Conservation (phyloP, 1,140 invertebrate genomes). For the Formica selysi region DNA sequence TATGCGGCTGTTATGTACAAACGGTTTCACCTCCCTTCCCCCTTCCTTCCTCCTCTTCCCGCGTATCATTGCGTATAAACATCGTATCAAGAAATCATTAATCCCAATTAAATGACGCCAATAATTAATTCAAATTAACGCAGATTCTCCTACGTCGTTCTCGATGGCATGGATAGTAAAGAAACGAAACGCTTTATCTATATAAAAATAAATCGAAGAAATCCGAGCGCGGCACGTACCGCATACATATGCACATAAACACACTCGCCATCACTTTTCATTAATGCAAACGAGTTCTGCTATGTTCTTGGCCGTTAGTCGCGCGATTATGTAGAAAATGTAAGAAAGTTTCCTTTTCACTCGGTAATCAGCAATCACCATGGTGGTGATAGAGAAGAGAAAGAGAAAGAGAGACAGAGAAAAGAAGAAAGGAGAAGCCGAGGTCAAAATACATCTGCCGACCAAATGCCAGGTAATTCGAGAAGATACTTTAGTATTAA, state of each 20-base stretch:
- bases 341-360: conserved; percentile 61
- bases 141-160: too few relatives aligned
- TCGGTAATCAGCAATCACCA: conserved; percentile 5
- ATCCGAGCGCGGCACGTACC: neutral
- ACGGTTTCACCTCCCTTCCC: neutral
- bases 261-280: conserved; percentile 10
- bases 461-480: conserved; percentile 9
- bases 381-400: neutral
- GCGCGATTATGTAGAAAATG: conserved; percentile 57
- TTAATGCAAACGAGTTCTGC: conserved; percentile 50
- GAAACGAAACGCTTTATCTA: neutral
- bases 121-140: conserved; percentile 30
- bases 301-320: conserved; percentile 35
- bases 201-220: conserved; percentile 36
- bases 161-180: neutral
- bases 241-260: too few relatives aligned
- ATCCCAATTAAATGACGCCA: conserved; percentile 3
- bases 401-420: neutral
- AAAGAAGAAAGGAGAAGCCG: neutral
- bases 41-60: neutral
- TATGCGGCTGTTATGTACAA: neutral
- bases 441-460: neutral
- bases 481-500: neutral
- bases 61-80: too few relatives aligned
- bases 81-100: neutral